Conservation (phyloP, 2,113 vertebrate genomes). For the Dinomys branickii region DNA sequence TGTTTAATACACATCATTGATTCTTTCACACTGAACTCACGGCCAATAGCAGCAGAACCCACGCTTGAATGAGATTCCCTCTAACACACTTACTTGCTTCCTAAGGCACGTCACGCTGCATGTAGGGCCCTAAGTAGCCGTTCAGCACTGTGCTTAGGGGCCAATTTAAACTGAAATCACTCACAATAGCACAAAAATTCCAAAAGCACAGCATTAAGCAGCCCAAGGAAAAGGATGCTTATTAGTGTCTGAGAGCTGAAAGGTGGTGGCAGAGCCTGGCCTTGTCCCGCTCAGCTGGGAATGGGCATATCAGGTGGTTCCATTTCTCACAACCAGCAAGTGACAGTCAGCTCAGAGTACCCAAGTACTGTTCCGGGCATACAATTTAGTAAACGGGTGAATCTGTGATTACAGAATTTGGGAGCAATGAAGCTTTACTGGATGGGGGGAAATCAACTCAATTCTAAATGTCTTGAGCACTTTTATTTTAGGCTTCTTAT, state of each 20-base stretch:
- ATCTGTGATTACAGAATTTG: neutral
- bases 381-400: neutral
- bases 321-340: fast-evolving
- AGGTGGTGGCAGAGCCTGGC: fast-evolving
- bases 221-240: neutral
- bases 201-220: neutral
- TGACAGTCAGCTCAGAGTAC: neutral
- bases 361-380: neutral
- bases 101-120: fast-evolving
- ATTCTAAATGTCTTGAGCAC: neutral
- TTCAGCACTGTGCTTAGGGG: neutral
- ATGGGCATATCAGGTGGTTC: fast-evolving
- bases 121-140: neutral
- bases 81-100: neutral
- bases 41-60: neutral
- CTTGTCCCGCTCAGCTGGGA: fast-evolving
- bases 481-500: neutral
- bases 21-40: neutral
- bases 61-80: neutral
- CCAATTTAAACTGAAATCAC: neutral
- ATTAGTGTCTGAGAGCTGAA: fast-evolving
- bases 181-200: neutral
- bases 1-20: too few relatives aligned
- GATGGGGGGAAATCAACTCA: neutral
- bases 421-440: neutral